Evolutionary conservation across 2,797 vertebrate genomes (phyloP).

Genomic region (Xenopus petersii): DNA sequence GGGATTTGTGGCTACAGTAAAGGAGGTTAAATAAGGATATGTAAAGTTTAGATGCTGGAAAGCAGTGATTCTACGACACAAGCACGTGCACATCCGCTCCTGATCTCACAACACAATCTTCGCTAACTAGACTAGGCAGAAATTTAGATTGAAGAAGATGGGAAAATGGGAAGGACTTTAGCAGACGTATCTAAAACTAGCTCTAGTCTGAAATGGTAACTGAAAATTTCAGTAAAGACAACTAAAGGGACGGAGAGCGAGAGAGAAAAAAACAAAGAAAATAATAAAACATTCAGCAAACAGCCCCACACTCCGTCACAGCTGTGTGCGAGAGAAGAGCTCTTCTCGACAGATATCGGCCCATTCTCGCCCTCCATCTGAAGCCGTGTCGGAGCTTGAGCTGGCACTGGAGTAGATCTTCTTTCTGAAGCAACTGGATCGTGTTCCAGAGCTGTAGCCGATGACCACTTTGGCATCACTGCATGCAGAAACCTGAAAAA

Average conservation of each 20-base stretch:
- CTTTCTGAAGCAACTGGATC: slow-evolving; percentile 68
- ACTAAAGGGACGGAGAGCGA: slow-evolving; percentile 58
- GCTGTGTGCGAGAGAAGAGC: slow-evolving; percentile 76
- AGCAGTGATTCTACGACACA: slow-evolving; percentile 81
- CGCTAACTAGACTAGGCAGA: slow-evolving; percentile 81
- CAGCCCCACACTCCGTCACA: slow-evolving; percentile 68
- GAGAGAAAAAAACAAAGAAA: too few relatives aligned
- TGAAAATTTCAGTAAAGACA: slow-evolving; percentile 76
- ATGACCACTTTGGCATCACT: slow-evolving; percentile 81
- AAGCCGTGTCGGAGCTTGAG: slow-evolving; percentile 73
- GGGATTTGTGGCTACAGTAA: slow-evolving; percentile 67
- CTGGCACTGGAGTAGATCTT: slow-evolving; percentile 73
- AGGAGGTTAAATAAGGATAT: slow-evolving; percentile 40
- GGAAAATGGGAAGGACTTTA: not conserved
- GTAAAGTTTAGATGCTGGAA: slow-evolving; percentile 70
- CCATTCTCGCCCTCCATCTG: slow-evolving; percentile 69
- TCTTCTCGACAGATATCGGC: slow-evolving; percentile 65
- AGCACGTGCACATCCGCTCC: slow-evolving; percentile 91
- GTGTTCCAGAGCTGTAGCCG: slow-evolving; percentile 67
- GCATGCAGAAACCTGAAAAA: slow-evolving; percentile 86
- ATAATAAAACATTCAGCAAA: slow-evolving; percentile 39
- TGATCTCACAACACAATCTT: slow-evolving; percentile 80
- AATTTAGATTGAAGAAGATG: slow-evolving; percentile 32
- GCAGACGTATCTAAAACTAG: too few relatives aligned
- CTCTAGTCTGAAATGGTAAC: slow-evolving; percentile 75